Conservation (phyloP, 2,888 invertebrate genomes). For the Crossocerus cetratus region DNA sequence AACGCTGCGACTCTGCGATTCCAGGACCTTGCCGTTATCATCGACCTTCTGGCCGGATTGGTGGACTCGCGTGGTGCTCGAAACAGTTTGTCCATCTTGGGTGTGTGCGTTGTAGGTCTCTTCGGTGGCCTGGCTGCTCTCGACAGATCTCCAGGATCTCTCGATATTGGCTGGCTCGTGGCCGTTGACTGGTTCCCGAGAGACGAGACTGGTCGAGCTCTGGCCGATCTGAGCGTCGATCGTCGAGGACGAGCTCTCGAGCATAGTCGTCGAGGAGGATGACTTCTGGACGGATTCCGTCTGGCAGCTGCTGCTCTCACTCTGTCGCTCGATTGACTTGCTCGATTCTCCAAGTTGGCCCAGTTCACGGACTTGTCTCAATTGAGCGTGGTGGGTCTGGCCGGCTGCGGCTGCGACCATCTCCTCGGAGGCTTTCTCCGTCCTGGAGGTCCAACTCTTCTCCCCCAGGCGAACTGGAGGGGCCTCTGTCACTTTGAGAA, state of each 20-base stretch:
- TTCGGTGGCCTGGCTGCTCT: slow-evolving; percentile 57
- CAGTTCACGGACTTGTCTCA: too few relatives aligned
- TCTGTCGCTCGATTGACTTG: slow-evolving; percentile 25
- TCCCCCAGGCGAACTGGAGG: slow-evolving; percentile 51
- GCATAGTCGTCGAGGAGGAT: slow-evolving; percentile 40
- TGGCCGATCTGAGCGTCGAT: slow-evolving; percentile 35
- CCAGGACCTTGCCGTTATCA: slow-evolving; percentile 63
- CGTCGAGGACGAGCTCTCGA: slow-evolving; percentile 49
- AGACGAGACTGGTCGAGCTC: slow-evolving; percentile 1
- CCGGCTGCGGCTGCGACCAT: slow-evolving; percentile 64
- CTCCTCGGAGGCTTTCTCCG: slow-evolving; percentile 58
- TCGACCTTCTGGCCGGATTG: slow-evolving; percentile 61
- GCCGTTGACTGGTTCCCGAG: slow-evolving; percentile 11
- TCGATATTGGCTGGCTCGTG: slow-evolving; percentile 19
- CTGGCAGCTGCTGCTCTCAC: slow-evolving; percentile 39
- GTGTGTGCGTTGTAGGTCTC: slow-evolving; percentile 58
- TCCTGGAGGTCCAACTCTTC: slow-evolving; percentile 37
- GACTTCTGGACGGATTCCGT: slow-evolving; percentile 44
- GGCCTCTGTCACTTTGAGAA: slow-evolving; percentile 65
- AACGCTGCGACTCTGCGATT: slow-evolving; percentile 60
- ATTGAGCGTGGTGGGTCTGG: slow-evolving; percentile 45
- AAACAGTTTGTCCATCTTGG: slow-evolving; percentile 61
- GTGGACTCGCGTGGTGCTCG: slow-evolving; percentile 59
- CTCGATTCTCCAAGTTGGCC: slow-evolving; percentile 4
- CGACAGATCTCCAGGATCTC: slow-evolving; percentile 54